phyloP scores from a whole-genome alignment of 2,888 invertebrate species.

The Folsomia candida region DNA sequence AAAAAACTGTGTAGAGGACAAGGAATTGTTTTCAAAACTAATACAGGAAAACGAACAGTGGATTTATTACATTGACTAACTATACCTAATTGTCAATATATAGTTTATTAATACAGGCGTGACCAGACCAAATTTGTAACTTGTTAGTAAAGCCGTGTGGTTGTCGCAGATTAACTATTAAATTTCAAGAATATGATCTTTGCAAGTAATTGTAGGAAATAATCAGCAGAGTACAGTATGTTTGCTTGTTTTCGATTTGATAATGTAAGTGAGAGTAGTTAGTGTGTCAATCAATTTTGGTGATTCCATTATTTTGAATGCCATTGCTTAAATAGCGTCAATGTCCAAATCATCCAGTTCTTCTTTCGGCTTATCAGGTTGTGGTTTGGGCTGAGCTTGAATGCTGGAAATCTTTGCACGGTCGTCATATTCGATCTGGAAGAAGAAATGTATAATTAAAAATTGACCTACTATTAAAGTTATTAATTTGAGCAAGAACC shows the following conservation, averaged over 20 bases:
- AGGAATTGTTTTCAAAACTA: background rate
- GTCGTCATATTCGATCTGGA: conserved; percentile 83
- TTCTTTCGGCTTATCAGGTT: conserved; percentile 57
- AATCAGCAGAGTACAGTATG: too few relatives aligned
- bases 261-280: background rate
- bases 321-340: conserved; percentile 73
- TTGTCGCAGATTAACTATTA: too few relatives aligned
- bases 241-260: too few relatives aligned
- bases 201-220: too few relatives aligned
- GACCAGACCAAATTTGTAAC: background rate
- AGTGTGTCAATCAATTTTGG: background rate
- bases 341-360: conserved; percentile 85
- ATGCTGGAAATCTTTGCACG: conserved; percentile 74
- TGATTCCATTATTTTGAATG: background rate
- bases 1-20: too few relatives aligned
- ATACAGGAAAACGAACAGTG: too few relatives aligned
- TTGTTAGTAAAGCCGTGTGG: background rate
- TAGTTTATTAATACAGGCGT: background rate
- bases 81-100: too few relatives aligned
- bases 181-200: too few relatives aligned
- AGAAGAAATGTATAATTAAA: conserved; percentile 23
- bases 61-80: too few relatives aligned
- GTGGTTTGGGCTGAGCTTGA: conserved; percentile 60
- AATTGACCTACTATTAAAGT: too few relatives aligned
- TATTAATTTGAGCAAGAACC: background rate